A percentile compares a stretch with the other conserved stretches of the same genome.
Conservation (phyloP, 2,888 invertebrate species). For the Thereva unica region DNA sequence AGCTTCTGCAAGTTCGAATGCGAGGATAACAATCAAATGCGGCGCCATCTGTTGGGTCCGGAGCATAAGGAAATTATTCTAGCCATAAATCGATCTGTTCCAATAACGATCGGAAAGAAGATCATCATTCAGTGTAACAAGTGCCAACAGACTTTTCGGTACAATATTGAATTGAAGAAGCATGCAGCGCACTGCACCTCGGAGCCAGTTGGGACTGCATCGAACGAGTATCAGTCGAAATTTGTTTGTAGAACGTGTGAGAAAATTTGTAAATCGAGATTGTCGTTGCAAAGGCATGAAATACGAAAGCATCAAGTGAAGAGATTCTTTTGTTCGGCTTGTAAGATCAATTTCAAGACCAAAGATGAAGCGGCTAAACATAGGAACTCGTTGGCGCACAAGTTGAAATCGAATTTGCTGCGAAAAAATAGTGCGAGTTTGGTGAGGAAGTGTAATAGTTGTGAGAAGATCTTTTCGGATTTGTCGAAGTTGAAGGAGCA, state of each 20-base stretch:
- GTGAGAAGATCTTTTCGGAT: conserved; percentile 61
- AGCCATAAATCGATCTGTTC: conserved; percentile 78
- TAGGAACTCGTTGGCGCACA: conserved; percentile 68
- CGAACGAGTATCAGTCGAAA: conserved; percentile 68
- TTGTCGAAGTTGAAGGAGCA: conserved; percentile 67
- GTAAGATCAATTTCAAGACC: conserved; percentile 66
- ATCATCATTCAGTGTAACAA: conserved; percentile 66
- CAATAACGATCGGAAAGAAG: conserved; percentile 74
- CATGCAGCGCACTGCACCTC: conserved; percentile 64
- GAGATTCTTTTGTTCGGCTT: conserved; percentile 70
- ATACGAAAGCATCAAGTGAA: conserved; percentile 64
- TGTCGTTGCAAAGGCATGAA: conserved; percentile 71
- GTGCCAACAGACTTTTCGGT: conserved; percentile 72
- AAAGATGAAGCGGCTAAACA: conserved; percentile 68
- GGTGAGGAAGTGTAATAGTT: conserved; percentile 66
- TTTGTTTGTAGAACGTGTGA: conserved; percentile 67
- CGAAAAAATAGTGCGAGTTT: conserved; percentile 58
- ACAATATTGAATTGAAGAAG: conserved; percentile 72
- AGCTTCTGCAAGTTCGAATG: conserved; percentile 74
- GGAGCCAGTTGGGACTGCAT: conserved; percentile 60
- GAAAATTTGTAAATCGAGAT: conserved; percentile 64
- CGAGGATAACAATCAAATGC: conserved; percentile 67
- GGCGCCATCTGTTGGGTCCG: conserved; percentile 66
- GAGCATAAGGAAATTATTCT: conserved; percentile 75
- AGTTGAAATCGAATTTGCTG: conserved; percentile 62